phyloP scores from a whole-genome alignment of 2,888 invertebrate species.

The Sympetrum striolatum region DNA sequence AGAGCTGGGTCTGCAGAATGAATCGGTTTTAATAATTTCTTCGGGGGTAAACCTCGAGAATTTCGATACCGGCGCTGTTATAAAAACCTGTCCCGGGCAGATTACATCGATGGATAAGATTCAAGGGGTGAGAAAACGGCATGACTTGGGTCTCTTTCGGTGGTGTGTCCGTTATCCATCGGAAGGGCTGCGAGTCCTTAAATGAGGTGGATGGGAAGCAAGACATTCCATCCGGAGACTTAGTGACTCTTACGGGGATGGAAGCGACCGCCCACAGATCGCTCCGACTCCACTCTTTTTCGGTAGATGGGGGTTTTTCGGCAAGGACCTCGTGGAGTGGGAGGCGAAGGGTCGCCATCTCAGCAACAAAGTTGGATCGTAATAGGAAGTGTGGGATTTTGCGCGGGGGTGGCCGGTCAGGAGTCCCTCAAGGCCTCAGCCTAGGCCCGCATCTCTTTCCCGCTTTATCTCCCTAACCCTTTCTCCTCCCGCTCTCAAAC shows the following conservation, averaged over 20 bases:
- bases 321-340: not conserved
- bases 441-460: not conserved
- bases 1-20: no score
- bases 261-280: not conserved
- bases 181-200: not conserved
- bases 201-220: not conserved
- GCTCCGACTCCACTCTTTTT: not conserved
- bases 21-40: no score
- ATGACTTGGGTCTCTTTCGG: not conserved
- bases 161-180: not conserved
- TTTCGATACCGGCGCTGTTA: no score
- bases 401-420: not conserved
- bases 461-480: not conserved
- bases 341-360: not conserved
- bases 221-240: not conserved
- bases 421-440: slow-evolving; percentile 1
- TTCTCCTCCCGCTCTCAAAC: not conserved
- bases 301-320: not conserved
- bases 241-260: not conserved
- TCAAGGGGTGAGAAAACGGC: not conserved
- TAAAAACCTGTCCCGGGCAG: no score
- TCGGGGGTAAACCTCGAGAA: no score
- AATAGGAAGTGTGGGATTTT: slow-evolving; percentile 9
- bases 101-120: not conserved
- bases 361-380: slow-evolving; percentile 29